These are phyloP conservation scores for Columba janthina DNA, from an alignment of 2,113 vertebrate species.

Conservation along the genomic window DNA sequence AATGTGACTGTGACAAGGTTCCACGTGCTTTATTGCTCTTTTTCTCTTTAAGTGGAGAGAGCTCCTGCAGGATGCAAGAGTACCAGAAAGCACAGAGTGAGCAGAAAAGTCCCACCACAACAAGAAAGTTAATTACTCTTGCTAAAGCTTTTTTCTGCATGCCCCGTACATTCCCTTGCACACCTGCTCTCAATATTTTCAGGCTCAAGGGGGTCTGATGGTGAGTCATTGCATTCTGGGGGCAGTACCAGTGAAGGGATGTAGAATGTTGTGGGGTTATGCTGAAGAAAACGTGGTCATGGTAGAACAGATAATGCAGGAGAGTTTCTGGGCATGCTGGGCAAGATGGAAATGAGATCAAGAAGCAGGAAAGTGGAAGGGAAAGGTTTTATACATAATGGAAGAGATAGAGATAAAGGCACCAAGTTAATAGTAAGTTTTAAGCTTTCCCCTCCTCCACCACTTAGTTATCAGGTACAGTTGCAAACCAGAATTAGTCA, in stretches of 20 bases:
- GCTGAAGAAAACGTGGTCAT: background rate
- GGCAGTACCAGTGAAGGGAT: rapidly evolving
- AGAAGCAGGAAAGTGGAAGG: background rate
- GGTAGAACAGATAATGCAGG: background rate
- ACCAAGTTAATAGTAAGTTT: background rate
- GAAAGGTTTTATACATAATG: background rate
- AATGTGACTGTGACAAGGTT: background rate
- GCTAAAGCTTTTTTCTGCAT: background rate
- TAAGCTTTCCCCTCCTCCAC: background rate
- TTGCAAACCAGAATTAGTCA: background rate
- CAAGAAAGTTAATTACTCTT: background rate
- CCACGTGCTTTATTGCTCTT: background rate
- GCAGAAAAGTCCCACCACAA: background rate
- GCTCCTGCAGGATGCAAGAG: background rate
- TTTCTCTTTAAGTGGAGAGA: background rate
- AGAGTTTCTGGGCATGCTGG: background rate
- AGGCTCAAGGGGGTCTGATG: background rate
- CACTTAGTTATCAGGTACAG: background rate
- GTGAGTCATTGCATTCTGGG: background rate
- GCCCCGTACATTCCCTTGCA: background rate
- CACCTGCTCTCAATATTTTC: background rate
- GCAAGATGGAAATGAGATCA: background rate
- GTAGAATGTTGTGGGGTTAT: background rate
- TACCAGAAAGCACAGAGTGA: background rate
- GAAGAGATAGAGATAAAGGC: background rate